Conservation (phyloP, 2,113 vertebrate genomes). For the Notechis scutatus region DNA sequence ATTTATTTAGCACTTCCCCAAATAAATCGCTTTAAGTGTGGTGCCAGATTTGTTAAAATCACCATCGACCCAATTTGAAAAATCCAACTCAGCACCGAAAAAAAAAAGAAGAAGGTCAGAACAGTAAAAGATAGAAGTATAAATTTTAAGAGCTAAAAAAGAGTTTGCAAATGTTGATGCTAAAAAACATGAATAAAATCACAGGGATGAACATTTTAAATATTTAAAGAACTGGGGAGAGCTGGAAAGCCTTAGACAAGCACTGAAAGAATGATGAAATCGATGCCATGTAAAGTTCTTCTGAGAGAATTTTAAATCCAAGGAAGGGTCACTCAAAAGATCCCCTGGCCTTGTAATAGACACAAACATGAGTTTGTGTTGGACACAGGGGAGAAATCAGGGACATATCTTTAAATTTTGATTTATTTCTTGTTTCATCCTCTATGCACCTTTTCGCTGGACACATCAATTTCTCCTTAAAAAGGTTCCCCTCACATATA, state of each 20-base stretch:
- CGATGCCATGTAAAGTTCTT: not conserved
- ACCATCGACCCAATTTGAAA: not conserved
- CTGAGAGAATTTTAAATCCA: not conserved
- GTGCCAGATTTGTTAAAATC: not conserved
- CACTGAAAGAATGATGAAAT: not conserved
- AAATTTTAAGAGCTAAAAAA: not conserved
- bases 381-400: not conserved
- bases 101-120: not conserved
- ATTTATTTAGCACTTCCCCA: not conserved
- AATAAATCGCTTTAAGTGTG: not conserved
- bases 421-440: not conserved
- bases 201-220: not conserved
- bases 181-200: not conserved
- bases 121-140: no score
- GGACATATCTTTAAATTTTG: not conserved
- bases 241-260: not conserved
- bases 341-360: not conserved
- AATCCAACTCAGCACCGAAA: not conserved
- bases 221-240: not conserved
- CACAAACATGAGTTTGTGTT: not conserved
- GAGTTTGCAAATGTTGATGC: no score
- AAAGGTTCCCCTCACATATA: no score
- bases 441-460: not conserved
- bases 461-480: not conserved
- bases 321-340: not conserved